These are phyloP conservation scores for Tachina lurida DNA, from an alignment of 2,888 invertebrate genomes.

Conservation along the genomic window DNA sequence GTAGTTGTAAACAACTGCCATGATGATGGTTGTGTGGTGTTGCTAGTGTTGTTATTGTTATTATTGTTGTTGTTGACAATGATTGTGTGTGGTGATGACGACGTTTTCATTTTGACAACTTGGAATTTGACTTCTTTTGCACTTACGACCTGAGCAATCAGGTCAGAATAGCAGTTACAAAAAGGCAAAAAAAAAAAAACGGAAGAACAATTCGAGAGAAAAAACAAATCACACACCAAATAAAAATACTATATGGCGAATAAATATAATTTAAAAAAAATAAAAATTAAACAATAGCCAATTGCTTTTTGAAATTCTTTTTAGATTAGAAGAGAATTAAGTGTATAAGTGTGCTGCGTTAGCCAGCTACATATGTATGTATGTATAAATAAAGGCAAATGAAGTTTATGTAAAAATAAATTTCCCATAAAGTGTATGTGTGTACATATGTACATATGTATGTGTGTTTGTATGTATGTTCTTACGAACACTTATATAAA, in stretches of 20 bases:
- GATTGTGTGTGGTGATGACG: constrained; percentile 50
- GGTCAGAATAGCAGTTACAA: constrained; percentile 75
- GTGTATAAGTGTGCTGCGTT: background rate
- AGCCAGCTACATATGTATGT: background rate
- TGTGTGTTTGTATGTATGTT: constrained; percentile 42
- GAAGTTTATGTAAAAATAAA: constrained; percentile 53
- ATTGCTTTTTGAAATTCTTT: background rate
- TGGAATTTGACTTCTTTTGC: constrained; percentile 68
- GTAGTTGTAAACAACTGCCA: constrained; percentile 55
- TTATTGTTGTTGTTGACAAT: constrained; percentile 29
- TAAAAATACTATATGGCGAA: constrained; percentile 10
- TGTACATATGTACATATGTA: constrained; percentile 22
- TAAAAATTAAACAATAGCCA: constrained; percentile 7
- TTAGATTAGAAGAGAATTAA: background rate
- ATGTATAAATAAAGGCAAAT: constrained; percentile 16
- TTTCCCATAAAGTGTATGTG: constrained; percentile 43
- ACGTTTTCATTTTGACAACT: constrained; percentile 69
- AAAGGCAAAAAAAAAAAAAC: constrained; percentile 16
- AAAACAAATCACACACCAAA: background rate
- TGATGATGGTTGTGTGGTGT: constrained; percentile 33
- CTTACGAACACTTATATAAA: constrained; percentile 64
- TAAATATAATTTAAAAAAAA: constrained; percentile 23
- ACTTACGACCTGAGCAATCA: constrained; percentile 80
- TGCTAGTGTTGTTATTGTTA: constrained; percentile 18
- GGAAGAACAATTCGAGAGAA: background rate